These are phyloP conservation scores for Ochropleura leucogaster DNA, from an alignment of 2,888 invertebrate species.

Conservation along the genomic window DNA sequence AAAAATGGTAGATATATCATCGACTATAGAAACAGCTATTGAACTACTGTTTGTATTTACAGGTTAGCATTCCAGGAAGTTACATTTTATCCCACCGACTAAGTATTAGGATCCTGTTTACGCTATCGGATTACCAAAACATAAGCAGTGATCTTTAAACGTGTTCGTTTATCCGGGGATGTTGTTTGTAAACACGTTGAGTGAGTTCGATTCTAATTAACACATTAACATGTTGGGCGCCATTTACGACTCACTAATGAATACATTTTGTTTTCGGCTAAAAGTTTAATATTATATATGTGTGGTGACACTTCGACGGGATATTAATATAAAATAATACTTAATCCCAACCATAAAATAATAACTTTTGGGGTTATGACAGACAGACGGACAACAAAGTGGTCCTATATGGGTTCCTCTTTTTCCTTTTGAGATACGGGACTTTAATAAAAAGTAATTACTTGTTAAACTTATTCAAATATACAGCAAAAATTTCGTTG, in stretches of 20 bases:
- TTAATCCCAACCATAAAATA: conserved; percentile 22
- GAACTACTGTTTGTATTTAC: conserved; percentile 43
- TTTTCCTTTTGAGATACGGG: too few relatives aligned
- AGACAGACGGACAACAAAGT: too few relatives aligned
- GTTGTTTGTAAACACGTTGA: conserved; percentile 61
- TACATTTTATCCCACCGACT: conserved; percentile 37
- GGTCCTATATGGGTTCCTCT: too few relatives aligned
- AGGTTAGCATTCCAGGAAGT: conserved; percentile 39
- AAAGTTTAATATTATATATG: not conserved
- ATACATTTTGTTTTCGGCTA: conserved; percentile 18
- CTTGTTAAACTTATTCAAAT: conserved; percentile 51
- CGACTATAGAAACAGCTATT: not conserved
- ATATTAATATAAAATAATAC: not conserved
- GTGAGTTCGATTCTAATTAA: conserved; percentile 54
- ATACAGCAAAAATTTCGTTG: conserved; percentile 39
- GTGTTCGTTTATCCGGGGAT: conserved; percentile 52
- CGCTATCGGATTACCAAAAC: conserved; percentile 61
- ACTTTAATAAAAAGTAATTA: conserved; percentile 33
- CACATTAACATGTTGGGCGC: conserved; percentile 46
- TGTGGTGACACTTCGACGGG: not conserved
- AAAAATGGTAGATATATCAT: not conserved
- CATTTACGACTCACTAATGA: conserved; percentile 39
- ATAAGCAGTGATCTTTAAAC: conserved; percentile 49
- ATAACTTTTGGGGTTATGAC: not conserved
- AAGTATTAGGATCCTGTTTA: conserved; percentile 66